Conservation (phyloP, 1,140 invertebrate genomes). For the Matsumurasca onukii region DNA sequence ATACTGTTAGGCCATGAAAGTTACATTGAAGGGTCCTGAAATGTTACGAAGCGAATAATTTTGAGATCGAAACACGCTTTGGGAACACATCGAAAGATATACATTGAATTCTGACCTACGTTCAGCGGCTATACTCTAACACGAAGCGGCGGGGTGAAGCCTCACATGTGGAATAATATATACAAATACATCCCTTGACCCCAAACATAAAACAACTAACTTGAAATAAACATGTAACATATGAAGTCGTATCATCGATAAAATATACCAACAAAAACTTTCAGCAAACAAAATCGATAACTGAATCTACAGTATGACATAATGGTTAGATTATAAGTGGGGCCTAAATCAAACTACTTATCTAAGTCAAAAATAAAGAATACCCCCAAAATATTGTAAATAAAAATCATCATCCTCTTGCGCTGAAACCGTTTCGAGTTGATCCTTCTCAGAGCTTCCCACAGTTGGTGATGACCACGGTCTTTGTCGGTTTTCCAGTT, state of each 20-base stretch:
- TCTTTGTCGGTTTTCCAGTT: slow-evolving; percentile 73
- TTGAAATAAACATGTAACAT: background rate
- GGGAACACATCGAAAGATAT: background rate
- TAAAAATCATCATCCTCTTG: background rate
- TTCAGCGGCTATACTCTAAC: background rate
- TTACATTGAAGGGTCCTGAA: background rate
- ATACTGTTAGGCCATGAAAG: slow-evolving; percentile 21
- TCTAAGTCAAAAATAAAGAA: background rate
- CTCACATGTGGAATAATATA: background rate
- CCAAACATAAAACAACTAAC: background rate
- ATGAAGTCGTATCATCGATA: background rate
- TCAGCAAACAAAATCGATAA: background rate
- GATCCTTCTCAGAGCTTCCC: slow-evolving; percentile 58
- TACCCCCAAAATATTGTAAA: background rate
- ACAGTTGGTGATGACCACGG: slow-evolving; percentile 72
- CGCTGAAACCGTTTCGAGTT: background rate
- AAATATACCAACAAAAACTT: background rate
- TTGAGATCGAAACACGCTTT: background rate
- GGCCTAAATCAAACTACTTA: background rate
- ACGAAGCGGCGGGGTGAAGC: background rate
- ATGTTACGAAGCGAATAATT: background rate
- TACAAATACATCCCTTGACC: background rate
- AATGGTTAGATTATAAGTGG: background rate
- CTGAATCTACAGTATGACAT: background rate
- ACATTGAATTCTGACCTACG: background rate